Conservation (phyloP, 2,888 invertebrate genomes). For the Eupithecia vulgata region DNA sequence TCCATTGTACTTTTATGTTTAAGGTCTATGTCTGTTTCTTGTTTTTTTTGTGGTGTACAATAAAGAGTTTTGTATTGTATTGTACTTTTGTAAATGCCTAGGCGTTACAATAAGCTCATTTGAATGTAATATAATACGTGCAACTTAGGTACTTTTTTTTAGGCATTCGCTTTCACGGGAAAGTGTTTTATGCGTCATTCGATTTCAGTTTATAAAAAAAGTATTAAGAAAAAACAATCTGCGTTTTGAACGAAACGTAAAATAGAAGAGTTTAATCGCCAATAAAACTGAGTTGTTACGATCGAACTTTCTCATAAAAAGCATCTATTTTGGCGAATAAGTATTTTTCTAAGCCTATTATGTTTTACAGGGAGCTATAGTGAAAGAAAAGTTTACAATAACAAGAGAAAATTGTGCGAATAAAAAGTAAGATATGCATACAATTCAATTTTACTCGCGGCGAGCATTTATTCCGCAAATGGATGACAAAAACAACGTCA, state of each 20-base stretch:
- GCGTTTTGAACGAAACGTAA: neutral
- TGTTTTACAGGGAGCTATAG: neutral
- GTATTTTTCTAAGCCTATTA: neutral
- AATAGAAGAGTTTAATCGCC: neutral
- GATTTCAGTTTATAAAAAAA: neutral
- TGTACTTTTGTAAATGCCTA: too few species aligned
- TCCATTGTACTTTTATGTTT: too few species aligned
- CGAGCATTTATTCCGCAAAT: neutral
- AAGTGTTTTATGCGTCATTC: neutral
- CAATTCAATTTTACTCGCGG: slow-evolving; percentile 2
- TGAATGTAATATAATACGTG: slow-evolving; percentile 10
- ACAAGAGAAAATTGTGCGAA: slow-evolving; percentile 7
- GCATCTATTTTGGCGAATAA: neutral
- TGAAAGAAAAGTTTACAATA: slow-evolving; percentile 6
- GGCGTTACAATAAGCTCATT: neutral
- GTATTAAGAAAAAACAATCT: neutral
- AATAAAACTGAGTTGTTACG: neutral
- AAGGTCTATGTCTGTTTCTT: too few species aligned
- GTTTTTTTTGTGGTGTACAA: too few species aligned
- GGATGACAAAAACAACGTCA: neutral
- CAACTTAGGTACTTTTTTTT: neutral
- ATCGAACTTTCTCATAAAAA: neutral
- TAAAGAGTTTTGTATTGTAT: too few species aligned
- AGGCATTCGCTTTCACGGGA: slow-evolving; percentile 4
- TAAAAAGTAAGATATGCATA: slow-evolving; percentile 20